Percentiles rank a stretch among this genome's conserved stretches.
Conservation (phyloP, 2,113 vertebrate genomes). For the Serinus canaria region DNA sequence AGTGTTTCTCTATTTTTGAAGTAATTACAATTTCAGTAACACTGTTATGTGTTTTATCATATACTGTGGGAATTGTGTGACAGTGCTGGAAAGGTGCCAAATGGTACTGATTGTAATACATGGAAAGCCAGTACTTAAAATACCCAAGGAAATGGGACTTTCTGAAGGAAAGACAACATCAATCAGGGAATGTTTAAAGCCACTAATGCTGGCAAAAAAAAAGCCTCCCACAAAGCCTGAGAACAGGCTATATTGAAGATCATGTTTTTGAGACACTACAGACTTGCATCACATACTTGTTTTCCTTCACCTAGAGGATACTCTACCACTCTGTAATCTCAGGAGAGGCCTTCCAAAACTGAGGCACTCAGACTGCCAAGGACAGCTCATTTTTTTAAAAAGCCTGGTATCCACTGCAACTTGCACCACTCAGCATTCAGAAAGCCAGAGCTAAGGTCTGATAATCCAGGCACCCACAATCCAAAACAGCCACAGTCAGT, state of each 20-base stretch:
- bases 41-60: fast-evolving
- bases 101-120: not conserved
- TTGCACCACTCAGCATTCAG: fast-evolving
- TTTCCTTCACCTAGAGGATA: not conserved
- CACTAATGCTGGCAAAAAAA: not conserved
- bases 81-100: not conserved
- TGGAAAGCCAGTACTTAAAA: not conserved
- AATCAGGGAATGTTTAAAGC: not conserved
- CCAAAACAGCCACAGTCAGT: not conserved
- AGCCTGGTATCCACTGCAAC: not conserved
- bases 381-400: fast-evolving
- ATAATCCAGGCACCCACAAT: not conserved
- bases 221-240: not conserved
- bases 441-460: not conserved
- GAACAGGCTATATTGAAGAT: not conserved
- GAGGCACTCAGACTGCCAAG: not conserved
- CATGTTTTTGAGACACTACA: not conserved
- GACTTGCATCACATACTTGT: not conserved
- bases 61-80: not conserved
- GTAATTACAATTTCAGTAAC: not conserved
- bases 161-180: not conserved
- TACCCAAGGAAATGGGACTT: not conserved
- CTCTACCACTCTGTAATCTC: not conserved
- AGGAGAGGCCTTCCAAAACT: not conserved
- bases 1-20: not conserved